These are phyloP conservation scores for Junonia oenone DNA, from an alignment of 2,888 invertebrate genomes.

Conservation along the genomic window DNA sequence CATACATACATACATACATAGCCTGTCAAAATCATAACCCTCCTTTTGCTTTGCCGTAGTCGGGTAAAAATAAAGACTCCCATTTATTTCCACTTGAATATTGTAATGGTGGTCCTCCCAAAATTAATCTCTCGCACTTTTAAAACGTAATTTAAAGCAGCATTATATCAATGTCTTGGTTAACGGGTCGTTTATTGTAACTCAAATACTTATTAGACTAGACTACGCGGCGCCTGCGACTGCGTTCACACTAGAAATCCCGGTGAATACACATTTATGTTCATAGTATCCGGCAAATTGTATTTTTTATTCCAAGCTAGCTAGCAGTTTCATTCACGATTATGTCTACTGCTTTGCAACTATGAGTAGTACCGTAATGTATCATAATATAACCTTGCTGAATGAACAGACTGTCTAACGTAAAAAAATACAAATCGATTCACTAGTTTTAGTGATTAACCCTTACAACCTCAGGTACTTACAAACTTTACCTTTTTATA, in stretches of 20 bases:
- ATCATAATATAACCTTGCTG: too few relatives aligned
- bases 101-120: not conserved
- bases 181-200: constrained; percentile 18
- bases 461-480: too few relatives aligned
- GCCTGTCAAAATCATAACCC: too few relatives aligned
- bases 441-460: too few relatives aligned
- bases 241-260: not conserved
- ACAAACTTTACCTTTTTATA: too few relatives aligned
- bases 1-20: too few relatives aligned
- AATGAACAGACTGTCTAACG: too few relatives aligned
- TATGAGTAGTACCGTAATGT: too few relatives aligned
- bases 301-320: not conserved
- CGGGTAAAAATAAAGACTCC: not conserved
- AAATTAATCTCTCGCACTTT: constrained; percentile 3
- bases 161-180: constrained; percentile 13
- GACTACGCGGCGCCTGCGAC: constrained; percentile 7
- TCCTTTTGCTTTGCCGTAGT: too few relatives aligned
- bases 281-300: too few relatives aligned
- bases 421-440: too few relatives aligned
- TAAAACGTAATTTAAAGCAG: constrained; percentile 16
- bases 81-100: constrained; percentile 8
- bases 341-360: too few relatives aligned
- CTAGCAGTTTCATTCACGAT: not conserved
- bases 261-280: not conserved
- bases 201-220: constrained; percentile 6